These are phyloP conservation scores for Sanderia malayensis DNA, from an alignment of 30 jellyfish, hydroid and myxozoan genomes.

Conservation along the genomic window DNA sequence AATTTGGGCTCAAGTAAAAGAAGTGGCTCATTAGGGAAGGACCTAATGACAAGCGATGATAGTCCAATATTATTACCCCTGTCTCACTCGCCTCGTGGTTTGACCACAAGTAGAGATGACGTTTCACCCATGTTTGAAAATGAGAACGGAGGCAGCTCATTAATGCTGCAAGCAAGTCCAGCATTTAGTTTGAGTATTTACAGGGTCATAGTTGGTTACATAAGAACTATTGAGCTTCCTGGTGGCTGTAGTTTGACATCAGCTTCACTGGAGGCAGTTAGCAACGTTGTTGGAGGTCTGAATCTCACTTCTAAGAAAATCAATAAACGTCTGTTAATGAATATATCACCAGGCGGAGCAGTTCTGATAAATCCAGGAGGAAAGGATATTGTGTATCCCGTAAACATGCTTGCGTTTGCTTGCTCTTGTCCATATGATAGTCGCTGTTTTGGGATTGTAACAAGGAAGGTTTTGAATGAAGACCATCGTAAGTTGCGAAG, in stretches of 20 bases:
- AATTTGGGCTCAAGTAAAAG: no score
- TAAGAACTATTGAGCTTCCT: slow-evolving; percentile 76
- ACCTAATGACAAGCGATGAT: no score
- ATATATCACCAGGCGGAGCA: slow-evolving; percentile 53
- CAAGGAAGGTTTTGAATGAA: slow-evolving; percentile 40
- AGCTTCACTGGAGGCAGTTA: slow-evolving; percentile 56
- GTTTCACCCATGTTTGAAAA: no score
- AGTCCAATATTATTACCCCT: no score
- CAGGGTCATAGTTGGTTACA: slow-evolving; percentile 52
- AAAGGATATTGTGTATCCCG: slow-evolving; percentile 58
- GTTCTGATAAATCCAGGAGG: slow-evolving; percentile 30
- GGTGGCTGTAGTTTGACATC: slow-evolving; percentile 34
- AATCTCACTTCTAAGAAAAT: slow-evolving; percentile 32
- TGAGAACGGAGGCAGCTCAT: no score
- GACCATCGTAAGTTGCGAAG: slow-evolving; percentile 7
- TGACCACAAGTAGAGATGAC: no score
- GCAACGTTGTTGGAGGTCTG: slow-evolving; percentile 41
- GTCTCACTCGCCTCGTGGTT: no score
- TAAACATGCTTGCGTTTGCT: slow-evolving; percentile 55
- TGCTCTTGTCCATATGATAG: slow-evolving; percentile 74
- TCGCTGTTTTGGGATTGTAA: slow-evolving; percentile 73
- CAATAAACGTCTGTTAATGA: slow-evolving; percentile 32
- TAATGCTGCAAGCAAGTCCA: no score
- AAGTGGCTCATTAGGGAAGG: no score
- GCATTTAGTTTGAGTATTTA: no score